Base-by-base conservation (phyloP, 2,113 vertebrate genomes). In the Ornithorhynchus anatinus region DNA sequence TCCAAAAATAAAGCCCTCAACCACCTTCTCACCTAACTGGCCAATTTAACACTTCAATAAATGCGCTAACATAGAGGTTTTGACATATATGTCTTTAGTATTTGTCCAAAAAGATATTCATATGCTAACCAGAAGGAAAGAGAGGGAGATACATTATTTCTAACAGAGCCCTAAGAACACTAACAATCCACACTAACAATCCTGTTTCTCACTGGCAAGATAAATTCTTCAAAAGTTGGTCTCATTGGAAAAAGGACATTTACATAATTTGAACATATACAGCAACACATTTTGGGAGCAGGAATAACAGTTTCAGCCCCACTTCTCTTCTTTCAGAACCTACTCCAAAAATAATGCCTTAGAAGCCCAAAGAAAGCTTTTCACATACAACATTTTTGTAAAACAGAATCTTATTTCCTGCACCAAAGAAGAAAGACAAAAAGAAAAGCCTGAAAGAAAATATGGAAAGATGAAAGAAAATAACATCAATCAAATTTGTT, bases 391-490 rank as follows among this genome's bases (percentile, higher is more conserved):
- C 42, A 77, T 81, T 91, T 84, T 22, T 86, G 57, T 81, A 47
- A 63, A 71, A 74, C 56, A 81, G 69, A 63, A 77, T 81, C 59
- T 77, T 80, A 81, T 82, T 87, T 84, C 81, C 79, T 84, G 67
- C 63, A 62, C 67, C 79, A 81, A 82, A 82, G 71, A 82, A 82
- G 71, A 81, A 61, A 54, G 51, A 12, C 8, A 17, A 60, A 6
- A 53, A n/a, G 22, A 51, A 51, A 37, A 63, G 36, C 43, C 48
- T 59, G 36, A 53, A 85, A 82, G 82, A 75, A 84, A 81, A 86
- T 79, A 76, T 5, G 66, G 59, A 48, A 80, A 86, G 71, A 87
- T 87, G 79, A 82, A 88, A 91, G 74, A 88, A 88, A 81, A 83
- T 50, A 86, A 81, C 65, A 84, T 82, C 68, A 80, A 64, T 86